Evolutionary conservation across 2,888 invertebrate species (phyloP), one percentile per base, ranked within the genome.

Genomic region (Sturmia bella): DNA sequence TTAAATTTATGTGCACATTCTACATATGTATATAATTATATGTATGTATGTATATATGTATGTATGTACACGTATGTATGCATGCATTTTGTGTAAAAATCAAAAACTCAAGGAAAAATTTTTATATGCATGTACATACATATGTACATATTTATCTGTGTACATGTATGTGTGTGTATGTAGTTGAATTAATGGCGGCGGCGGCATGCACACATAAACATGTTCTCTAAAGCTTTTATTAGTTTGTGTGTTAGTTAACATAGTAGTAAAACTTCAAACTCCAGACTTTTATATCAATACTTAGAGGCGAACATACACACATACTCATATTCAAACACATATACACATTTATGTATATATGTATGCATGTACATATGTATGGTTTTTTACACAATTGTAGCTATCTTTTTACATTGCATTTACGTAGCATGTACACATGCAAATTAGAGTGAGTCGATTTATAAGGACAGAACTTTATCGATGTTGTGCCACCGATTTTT

Each of bases 101-200:
- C 66, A 39, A 45, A 68, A 41, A 73, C 63, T 61, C 61, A 21
- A 1, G 64, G 7, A 57, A 50, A 61, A 17, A 17, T 37, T 61
- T 68, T 24, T 24, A 15, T 50, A 50, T 19, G 17, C 17, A 43
- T 7, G 11, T 17, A 32, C 7, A 17, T 32, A 7, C 56, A 7
- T 56, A 32, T 57, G 37, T 56, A 45, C n/a, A n/a, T 13, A 45
- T 45, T 5, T 45, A 21, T 50, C 12, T 50, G 11, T 19, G 21
- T 19, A 12, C 11, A 4, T 32, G 13, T 2, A 15, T 32, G 37
- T 6, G 2, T 56, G 4, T 19, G 1, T 24, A 59, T n/a, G 5
- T 41, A 57, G 37, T 63, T 77, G 63, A 70, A 50, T 70, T 64
- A 77, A 77, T 50, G 77, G 63, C 77, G 77, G 77, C 77, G 68